Percentiles rank a stretch among this genome's conserved stretches.
phyloP scores from a whole-genome alignment of 1,140 invertebrate species.

The Galleria mellonella region DNA sequence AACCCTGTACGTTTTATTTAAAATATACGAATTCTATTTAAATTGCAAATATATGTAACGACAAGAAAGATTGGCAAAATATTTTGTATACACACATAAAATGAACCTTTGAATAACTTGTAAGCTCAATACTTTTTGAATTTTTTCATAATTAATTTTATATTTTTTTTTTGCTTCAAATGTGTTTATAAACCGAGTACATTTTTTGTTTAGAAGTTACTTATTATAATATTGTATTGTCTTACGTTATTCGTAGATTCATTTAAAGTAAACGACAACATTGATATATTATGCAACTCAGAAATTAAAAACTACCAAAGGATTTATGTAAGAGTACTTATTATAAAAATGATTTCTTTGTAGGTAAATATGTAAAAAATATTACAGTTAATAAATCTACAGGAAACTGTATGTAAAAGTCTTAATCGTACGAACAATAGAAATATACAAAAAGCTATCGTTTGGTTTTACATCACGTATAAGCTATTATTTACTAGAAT shows the following conservation, averaged over 20 bases:
- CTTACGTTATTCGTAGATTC: no score
- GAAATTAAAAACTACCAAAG: no score
- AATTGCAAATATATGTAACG: conserved; percentile 4
- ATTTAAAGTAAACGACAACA: no score
- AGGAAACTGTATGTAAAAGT: conserved; percentile 57
- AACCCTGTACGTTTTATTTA: conserved; percentile 7
- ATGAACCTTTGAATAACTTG: no score
- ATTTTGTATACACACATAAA: no score
- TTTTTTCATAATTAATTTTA: no score
- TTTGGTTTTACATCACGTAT: conserved; percentile 51
- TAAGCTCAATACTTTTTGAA: no score
- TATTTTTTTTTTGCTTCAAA: no score
- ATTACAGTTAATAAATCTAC: conserved; percentile 53
- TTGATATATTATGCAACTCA: no score
- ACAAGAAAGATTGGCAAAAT: not conserved
- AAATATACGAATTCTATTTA: conserved; percentile 4
- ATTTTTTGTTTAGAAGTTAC: no score
- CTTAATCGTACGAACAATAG: conserved; percentile 58
- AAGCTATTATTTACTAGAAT: conserved; percentile 19
- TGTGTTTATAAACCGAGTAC: no score
- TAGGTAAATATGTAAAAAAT: conserved; percentile 56
- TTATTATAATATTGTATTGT: no score
- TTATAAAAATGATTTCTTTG: not conserved
- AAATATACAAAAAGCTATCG: conserved; percentile 69
- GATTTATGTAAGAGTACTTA: not conserved